These are phyloP conservation scores for Hecatera dysodea DNA, from an alignment of 2,888 invertebrate species.

Conservation along the genomic window DNA sequence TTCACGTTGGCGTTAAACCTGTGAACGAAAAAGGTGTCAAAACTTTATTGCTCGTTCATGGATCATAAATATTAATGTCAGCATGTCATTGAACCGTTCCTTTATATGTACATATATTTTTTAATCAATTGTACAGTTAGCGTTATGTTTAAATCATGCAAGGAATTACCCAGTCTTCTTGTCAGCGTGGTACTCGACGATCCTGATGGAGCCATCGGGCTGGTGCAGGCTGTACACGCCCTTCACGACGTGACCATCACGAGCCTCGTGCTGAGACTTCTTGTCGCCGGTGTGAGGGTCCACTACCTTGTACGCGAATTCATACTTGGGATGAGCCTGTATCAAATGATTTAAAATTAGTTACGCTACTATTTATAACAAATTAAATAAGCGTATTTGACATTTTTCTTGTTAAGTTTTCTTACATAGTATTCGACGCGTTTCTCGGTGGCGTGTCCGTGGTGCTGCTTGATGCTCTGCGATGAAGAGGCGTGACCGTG, in stretches of 20 bases:
- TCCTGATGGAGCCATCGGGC: slow-evolving; percentile 81
- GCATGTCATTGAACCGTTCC: neutral
- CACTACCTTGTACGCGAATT: slow-evolving; percentile 87
- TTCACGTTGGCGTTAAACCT: slow-evolving; percentile 74
- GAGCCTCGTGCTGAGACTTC: slow-evolving; percentile 88
- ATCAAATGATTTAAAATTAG: neutral
- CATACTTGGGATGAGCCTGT: slow-evolving; percentile 86
- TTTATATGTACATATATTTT: neutral
- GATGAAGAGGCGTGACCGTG: no score
- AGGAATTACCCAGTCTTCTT: slow-evolving; percentile 53
- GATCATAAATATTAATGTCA: slow-evolving; percentile 5
- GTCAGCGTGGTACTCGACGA: slow-evolving; percentile 65
- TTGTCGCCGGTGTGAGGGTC: slow-evolving; percentile 89
- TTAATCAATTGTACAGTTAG: neutral
- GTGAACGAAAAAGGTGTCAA: slow-evolving; percentile 15
- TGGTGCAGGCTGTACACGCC: slow-evolving; percentile 87
- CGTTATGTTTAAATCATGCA: neutral
- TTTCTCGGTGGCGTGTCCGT: slow-evolving; percentile 53
- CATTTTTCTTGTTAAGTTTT: neutral
- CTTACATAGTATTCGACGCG: slow-evolving; percentile 60
- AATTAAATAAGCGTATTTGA: no score
- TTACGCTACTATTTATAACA: neutral
- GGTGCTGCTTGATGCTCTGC: no score
- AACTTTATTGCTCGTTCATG: neutral
- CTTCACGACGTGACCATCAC: slow-evolving; percentile 90